These are phyloP conservation scores for Larimichthys crocea DNA, from an alignment of 2,113 vertebrate species.

Conservation along the genomic window DNA sequence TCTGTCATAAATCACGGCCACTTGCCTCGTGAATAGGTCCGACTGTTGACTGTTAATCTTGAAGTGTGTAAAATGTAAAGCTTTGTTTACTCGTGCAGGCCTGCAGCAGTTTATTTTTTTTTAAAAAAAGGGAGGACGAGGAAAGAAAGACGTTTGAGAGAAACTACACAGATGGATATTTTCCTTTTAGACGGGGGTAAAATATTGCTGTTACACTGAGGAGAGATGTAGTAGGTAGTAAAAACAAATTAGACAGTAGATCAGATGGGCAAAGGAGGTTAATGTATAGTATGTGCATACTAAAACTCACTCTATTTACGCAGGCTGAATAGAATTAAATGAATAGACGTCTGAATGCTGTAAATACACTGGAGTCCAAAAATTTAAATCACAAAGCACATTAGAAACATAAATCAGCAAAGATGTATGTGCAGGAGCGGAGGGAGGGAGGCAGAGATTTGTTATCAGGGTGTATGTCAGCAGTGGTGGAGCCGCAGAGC, in stretches of 20 bases:
- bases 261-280: neutral
- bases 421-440: neutral
- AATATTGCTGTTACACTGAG: neutral
- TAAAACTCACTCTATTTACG: neutral
- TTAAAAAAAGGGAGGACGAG: too few relatives aligned
- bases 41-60: neutral
- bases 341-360: neutral
- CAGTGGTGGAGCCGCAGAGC: constrained; percentile 31
- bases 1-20: neutral
- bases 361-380: neutral
- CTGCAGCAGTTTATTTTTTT: constrained; percentile 13
- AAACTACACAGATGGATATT: neutral
- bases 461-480: constrained; percentile 1
- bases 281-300: neutral
- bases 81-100: constrained; percentile 18
- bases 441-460: neutral
- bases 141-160: neutral
- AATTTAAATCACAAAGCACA: neutral
- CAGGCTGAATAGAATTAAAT: neutral
- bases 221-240: neutral
- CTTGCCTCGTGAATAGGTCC: neutral
- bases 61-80: constrained; percentile 20
- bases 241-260: constrained; percentile 1
- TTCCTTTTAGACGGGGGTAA: neutral
- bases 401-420: neutral